Conservation (phyloP, 2,797 vertebrate genomes). For the Leptatherina wallacei region DNA sequence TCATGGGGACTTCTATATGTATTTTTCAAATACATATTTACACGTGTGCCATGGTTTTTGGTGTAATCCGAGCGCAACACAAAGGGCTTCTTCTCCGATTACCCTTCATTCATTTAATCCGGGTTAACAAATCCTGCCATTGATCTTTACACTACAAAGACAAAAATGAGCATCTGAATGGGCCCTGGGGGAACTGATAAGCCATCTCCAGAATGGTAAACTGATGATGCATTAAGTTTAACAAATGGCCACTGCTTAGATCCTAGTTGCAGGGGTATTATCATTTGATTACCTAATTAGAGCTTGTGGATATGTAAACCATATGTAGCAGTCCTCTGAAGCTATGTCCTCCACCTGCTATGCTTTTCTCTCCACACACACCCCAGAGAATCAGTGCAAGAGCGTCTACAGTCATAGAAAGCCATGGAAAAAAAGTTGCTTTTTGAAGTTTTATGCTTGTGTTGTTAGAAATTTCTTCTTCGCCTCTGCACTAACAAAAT, state of each 20-base stretch:
- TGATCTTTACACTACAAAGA: slow-evolving; percentile 44
- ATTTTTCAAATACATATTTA: slow-evolving; percentile 3
- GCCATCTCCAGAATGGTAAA: slow-evolving; percentile 22
- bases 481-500: slow-evolving; percentile 29
- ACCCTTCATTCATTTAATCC: slow-evolving; percentile 55
- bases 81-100: slow-evolving; percentile 46
- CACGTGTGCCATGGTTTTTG: slow-evolving; percentile 12
- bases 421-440: neutral
- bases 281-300: slow-evolving; percentile 45
- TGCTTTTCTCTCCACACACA: neutral
- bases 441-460: slow-evolving; percentile 38
- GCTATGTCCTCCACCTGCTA: neutral
- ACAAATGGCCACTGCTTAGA: slow-evolving; percentile 36
- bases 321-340: slow-evolving; percentile 11
- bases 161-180: slow-evolving; percentile 5
- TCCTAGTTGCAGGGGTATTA: slow-evolving; percentile 26
- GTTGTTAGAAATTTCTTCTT: slow-evolving; percentile 44
- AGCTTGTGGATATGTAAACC: slow-evolving; percentile 12
- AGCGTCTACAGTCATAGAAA: neutral
- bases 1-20: slow-evolving; percentile 8
- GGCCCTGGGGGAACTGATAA: slow-evolving; percentile 53
- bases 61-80: slow-evolving; percentile 30
- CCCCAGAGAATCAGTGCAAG: neutral
- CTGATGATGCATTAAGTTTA: slow-evolving; percentile 44
- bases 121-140: slow-evolving; percentile 62